These are phyloP conservation scores for Falco rusticolus DNA, from an alignment of 2,797 vertebrate genomes.

Conservation along the genomic window DNA sequence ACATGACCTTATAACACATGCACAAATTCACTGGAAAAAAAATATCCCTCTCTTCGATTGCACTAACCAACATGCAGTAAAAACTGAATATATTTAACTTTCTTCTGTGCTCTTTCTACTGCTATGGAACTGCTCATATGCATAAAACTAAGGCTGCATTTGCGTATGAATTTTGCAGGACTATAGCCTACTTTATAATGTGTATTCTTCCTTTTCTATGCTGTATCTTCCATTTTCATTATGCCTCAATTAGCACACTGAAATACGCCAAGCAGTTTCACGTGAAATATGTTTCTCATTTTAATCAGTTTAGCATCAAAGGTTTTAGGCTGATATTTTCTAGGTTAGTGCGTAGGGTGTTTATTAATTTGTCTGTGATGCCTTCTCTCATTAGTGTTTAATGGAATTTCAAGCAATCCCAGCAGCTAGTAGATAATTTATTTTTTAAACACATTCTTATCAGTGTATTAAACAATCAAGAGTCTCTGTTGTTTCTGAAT, in stretches of 20 bases:
- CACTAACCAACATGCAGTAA: neutral
- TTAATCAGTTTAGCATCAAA: conserved; percentile 73
- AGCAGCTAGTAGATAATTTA: conserved; percentile 47
- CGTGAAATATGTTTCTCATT: conserved; percentile 62
- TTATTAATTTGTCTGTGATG: conserved; percentile 73
- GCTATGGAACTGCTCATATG: neutral
- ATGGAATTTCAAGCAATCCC: conserved; percentile 65
- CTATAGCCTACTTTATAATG: neutral
- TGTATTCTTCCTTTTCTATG: neutral
- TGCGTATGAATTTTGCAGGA: neutral
- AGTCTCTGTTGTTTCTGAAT: conserved; percentile 47
- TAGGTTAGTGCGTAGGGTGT: conserved; percentile 49
- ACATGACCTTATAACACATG: neutral
- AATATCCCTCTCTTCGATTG: neutral
- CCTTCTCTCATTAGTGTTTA: conserved; percentile 68
- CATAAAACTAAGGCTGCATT: neutral
- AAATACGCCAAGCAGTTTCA: conserved; percentile 43
- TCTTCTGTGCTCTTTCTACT: neutral
- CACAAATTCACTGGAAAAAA: neutral
- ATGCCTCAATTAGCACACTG: conserved; percentile 59
- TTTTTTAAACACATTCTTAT: conserved; percentile 65
- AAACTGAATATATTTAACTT: neutral
- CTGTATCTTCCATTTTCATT: conserved; percentile 49
- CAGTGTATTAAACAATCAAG: conserved; percentile 58
- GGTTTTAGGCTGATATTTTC: conserved; percentile 62